A percentile compares a stretch with the other conserved stretches of the same genome.
Conservation (phyloP, 53 echinoderm and acorn worm genomes). For the Luidia sarsii region DNA sequence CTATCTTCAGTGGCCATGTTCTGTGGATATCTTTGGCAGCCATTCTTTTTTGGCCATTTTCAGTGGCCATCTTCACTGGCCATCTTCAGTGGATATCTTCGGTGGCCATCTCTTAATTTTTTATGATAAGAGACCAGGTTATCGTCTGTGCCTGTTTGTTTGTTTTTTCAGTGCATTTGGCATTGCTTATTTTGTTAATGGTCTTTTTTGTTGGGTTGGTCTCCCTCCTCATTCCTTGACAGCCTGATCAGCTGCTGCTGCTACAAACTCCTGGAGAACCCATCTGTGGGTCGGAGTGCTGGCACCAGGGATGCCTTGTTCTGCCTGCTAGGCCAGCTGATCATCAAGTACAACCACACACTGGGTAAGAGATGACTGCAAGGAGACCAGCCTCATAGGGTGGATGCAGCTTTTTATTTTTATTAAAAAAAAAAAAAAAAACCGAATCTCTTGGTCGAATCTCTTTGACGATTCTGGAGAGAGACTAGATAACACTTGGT, state of each 20-base stretch:
- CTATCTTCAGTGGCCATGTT: too few species aligned
- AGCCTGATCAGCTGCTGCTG: conserved; percentile 91
- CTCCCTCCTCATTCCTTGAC: neutral
- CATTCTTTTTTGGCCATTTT: too few species aligned
- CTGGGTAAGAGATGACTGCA: conserved; percentile 97
- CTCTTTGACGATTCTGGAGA: neutral
- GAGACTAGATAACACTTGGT: too few species aligned
- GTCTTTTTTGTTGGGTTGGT: too few species aligned
- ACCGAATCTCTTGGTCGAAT: neutral
- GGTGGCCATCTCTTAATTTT: too few species aligned
- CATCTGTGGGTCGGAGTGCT: conserved; percentile 67
- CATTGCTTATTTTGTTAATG: too few species aligned
- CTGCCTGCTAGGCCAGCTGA: conserved; percentile 72
- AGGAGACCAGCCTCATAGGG: neutral
- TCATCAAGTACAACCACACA: conserved; percentile 98
- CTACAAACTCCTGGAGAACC: conserved; percentile 94
- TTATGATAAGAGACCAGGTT: too few species aligned
- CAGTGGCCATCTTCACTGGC: too few species aligned
- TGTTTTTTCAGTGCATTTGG: too few species aligned
- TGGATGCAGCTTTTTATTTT: neutral
- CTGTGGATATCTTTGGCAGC: too few species aligned
- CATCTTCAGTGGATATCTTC: too few species aligned
- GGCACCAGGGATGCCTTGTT: conserved; percentile 80
- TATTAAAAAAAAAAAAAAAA: neutral
- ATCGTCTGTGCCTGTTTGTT: too few species aligned